Base-by-base conservation (phyloP, 2,113 vertebrate species). In the Caranx ignobilis region DNA sequence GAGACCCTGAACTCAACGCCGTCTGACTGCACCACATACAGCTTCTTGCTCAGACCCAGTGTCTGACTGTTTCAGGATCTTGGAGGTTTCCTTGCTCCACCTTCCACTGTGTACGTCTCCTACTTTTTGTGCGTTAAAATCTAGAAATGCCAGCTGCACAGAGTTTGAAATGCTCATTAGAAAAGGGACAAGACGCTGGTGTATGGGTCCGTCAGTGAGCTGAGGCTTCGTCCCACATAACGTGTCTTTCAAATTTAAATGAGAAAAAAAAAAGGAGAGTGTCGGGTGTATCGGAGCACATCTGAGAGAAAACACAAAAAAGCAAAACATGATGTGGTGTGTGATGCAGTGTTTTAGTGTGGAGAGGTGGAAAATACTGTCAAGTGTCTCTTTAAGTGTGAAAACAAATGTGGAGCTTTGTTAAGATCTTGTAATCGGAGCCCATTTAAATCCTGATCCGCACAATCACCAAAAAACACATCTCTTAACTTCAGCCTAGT, bases 371-470 rank as follows among this genome's bases (percentile, higher is more conserved):
- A 61, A 54, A 61, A 75, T 62, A 12, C 65, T 75, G 69, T 65
- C 37, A 79, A 65, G 41, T 54, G 76, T 65, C 65, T 79, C 26
- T 74, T 80, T 66, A 59, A 7, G 65, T 71, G 82, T 75, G 66
- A 76, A 80, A 55, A 37, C 62, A 61, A 34, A 50, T 69, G 54
- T 70, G 71, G 48, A 26, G 26, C n/a, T 52, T 19, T 52, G 8
- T 48, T 48, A 18, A 16, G 47, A 19, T 19, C 52, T 26, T 26
- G n/a, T 21, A 11, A 54, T n/a, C 19, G 11, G 50, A 54, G 18
- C 50, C 8, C 6, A 2, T n/a, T 8, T 7, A 2, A n/a, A 16
- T 48, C 16, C 9, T 54, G 2, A 21, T 9, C 50, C 11, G 26
- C 26, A 26, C 26, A 26, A 26, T 26, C n/a, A 54, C 48, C 18